Conservation (phyloP, 2,113 vertebrate species). For the Misgurnus anguillicaudatus region DNA sequence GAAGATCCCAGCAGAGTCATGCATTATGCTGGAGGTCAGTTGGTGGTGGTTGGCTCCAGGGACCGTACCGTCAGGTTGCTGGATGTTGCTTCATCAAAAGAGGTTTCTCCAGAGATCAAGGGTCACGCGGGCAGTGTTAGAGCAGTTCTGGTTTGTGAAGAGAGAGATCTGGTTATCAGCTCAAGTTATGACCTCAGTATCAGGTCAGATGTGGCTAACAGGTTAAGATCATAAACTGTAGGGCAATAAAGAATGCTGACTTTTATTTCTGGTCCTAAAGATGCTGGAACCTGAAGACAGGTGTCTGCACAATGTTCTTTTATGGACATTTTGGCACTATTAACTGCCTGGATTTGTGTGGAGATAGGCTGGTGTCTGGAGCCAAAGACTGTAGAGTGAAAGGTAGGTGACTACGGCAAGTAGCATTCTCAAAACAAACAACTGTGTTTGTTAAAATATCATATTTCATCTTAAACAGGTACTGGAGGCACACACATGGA, state of each 20-base stretch:
- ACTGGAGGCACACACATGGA: no score
- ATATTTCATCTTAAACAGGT: not conserved
- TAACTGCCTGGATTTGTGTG: conserved; percentile 79
- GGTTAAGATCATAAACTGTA: not conserved
- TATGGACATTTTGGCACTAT: conserved; percentile 78
- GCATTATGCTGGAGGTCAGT: conserved; percentile 77
- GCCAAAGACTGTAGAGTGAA: conserved; percentile 82
- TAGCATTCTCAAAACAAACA: not conserved
- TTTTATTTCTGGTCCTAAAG: conserved; percentile 62
- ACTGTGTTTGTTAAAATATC: not conserved
- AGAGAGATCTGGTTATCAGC: conserved; percentile 75
- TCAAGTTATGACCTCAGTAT: conserved; percentile 81
- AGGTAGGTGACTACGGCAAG: conserved; percentile 70
- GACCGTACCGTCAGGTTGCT: conserved; percentile 74
- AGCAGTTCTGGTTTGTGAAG: conserved; percentile 74
- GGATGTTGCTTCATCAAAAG: conserved; percentile 51
- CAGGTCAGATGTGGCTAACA: conserved; percentile 73
- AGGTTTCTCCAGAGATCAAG: conserved; percentile 57
- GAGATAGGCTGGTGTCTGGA: conserved; percentile 80
- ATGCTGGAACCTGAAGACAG: conserved; percentile 81
- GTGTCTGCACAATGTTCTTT: conserved; percentile 73
- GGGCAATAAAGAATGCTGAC: not conserved
- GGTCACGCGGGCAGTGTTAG: conserved; percentile 76
- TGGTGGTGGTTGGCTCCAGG: conserved; percentile 75
- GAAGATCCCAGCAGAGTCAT: conserved; percentile 73